Percentiles rank a stretch among this genome's conserved stretches.
These are phyloP conservation scores for Mimumesa dahlbomi DNA, from an alignment of 2,888 invertebrate genomes.

Conservation along the genomic window DNA sequence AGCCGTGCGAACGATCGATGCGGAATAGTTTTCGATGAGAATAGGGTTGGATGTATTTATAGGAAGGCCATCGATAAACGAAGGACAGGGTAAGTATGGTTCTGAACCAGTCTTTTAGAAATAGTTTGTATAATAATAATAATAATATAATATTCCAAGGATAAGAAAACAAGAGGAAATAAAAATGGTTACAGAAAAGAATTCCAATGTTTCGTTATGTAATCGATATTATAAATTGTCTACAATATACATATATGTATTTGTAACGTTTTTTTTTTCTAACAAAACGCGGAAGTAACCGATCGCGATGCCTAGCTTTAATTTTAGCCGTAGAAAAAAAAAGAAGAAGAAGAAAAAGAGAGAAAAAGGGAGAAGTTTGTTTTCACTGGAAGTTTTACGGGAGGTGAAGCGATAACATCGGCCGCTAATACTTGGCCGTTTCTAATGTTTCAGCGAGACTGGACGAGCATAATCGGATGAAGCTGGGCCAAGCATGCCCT, in stretches of 20 bases:
- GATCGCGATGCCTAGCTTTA: constrained; percentile 4
- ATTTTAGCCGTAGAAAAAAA: constrained; percentile 24
- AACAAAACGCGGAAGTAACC: constrained; percentile 4
- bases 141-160: too few relatives aligned
- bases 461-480: constrained; percentile 76
- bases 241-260: too few relatives aligned
- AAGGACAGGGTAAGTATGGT: neutral
- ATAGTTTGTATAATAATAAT: too few relatives aligned
- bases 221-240: too few relatives aligned
- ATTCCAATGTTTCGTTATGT: too few relatives aligned
- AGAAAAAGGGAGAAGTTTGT: constrained; percentile 10
- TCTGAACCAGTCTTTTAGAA: too few relatives aligned
- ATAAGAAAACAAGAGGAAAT: too few relatives aligned
- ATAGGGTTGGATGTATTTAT: constrained; percentile 1
- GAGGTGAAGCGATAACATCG: constrained; percentile 1
- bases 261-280: too few relatives aligned
- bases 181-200: too few relatives aligned
- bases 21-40: neutral
- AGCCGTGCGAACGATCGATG: neutral
- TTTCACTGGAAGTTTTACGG: constrained; percentile 21
- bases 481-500: constrained; percentile 87
- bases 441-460: constrained; percentile 73
- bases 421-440: neutral
- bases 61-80: neutral
- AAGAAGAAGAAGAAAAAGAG: neutral